Base-by-base conservation (phyloP, 2,113 vertebrate genomes). In the Potamarius usumacintae region DNA sequence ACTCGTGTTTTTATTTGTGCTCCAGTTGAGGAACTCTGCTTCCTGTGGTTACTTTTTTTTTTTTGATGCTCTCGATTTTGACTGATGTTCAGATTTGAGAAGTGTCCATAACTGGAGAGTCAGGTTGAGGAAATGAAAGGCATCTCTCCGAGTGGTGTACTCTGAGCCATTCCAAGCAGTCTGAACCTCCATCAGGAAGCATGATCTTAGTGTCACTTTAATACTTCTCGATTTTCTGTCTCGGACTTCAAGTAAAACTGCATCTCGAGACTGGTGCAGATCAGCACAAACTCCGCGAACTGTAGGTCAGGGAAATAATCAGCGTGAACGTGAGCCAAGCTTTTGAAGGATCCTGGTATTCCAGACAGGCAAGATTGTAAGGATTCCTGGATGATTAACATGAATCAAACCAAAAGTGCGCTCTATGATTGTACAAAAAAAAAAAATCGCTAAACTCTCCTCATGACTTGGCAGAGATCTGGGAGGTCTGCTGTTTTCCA, bases 401-500 rank as follows among this genome's bases (percentile, higher is more conserved):
- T 14, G 4, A 65, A n/a, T 65, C 7, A 8, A 20, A 8, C 25
- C n/a, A 8, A 15, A 57, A 55, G 17, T 7, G 42, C 4, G 42
- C 42, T 42, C 42, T 25, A 1, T 30, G 77, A 30, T 18, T 57
- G 27, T 34, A 48, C 22, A 77, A 52, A 52, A 52, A 22, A 52
- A 55, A n/a, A 27, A 18, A 30, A 30, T 1, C 30, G 11, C 48
- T 53, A 52, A 25, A 78, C 76, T 78, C 6, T 78, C 22, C 50
- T 78, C 76, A 50, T 27, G 52, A 78, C 79, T 81, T 20, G 79
- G 79, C 78, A 34, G 27, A 34, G 53, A 58, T 80, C 78, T 17
- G 7, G 79, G 30, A 62, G 57, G 14, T 57, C 30, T 62, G 57
- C 5, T 42, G 79, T 82, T 10, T 25, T 42, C 30, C 30, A 22